A percentile compares a stretch with the other conserved stretches of the same genome.
phyloP scores from a whole-genome alignment of 2,888 invertebrate species.

The Heteropelma amictum region DNA sequence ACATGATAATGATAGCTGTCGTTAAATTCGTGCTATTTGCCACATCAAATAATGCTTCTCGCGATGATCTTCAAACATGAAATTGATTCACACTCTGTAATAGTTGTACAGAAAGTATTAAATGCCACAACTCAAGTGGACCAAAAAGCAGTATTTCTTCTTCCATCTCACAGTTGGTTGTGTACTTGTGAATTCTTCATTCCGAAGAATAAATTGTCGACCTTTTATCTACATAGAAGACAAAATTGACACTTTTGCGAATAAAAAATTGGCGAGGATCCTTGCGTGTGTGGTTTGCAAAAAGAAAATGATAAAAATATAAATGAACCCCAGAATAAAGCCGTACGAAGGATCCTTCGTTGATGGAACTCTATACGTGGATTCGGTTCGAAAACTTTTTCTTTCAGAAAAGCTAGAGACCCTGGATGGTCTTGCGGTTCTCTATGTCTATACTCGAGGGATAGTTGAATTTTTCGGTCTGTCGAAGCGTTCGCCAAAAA shows the following conservation, averaged over 20 bases:
- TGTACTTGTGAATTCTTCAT: too few species aligned
- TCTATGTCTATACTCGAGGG: conserved; percentile 29
- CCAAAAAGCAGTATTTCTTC: too few species aligned
- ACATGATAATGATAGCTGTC: too few species aligned
- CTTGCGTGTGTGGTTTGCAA: conserved; percentile 5
- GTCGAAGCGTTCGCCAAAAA: conserved; percentile 43
- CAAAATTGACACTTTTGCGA: neutral
- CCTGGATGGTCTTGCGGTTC: neutral
- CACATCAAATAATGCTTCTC: too few species aligned
- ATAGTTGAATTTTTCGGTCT: conserved; percentile 52
- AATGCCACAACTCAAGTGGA: too few species aligned
- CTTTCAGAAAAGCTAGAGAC: conserved; percentile 26
- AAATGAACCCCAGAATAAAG: conserved; percentile 37
- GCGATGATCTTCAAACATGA: too few species aligned
- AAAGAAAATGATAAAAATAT: conserved; percentile 9
- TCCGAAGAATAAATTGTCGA: too few species aligned
- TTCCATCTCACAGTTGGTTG: too few species aligned
- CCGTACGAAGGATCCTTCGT: conserved; percentile 12
- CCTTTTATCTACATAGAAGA: neutral
- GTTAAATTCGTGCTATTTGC: too few species aligned
- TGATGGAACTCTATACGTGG: conserved; percentile 23
- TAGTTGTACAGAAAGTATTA: too few species aligned
- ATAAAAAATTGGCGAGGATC: neutral
- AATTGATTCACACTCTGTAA: too few species aligned
- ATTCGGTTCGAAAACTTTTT: conserved; percentile 37